phyloP scores from a whole-genome alignment of 2,113 vertebrate genomes.

The Clarias magur region DNA sequence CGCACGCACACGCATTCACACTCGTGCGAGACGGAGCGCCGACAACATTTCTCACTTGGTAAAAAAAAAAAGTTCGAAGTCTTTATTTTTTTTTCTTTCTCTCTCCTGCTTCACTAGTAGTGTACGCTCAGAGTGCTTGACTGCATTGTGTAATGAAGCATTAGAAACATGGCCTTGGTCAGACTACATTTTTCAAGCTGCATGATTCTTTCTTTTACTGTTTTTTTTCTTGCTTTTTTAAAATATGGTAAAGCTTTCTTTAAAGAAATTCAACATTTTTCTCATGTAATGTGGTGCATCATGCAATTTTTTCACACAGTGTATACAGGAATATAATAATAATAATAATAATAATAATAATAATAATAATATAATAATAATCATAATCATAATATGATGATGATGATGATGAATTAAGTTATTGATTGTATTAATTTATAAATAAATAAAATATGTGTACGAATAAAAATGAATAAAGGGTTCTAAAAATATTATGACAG shows the following conservation, averaged over 20 bases:
- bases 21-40: slow-evolving; percentile 7
- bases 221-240: not conserved
- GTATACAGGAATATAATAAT: not conserved
- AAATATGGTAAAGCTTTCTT: not conserved
- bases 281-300: not conserved
- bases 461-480: not conserved
- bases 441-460: not conserved
- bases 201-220: not conserved
- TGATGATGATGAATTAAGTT: not conserved
- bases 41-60: slow-evolving; percentile 50
- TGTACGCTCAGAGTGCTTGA: not conserved
- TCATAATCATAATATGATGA: not conserved
- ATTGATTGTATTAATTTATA: not conserved
- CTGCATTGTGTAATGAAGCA: slow-evolving; percentile 13
- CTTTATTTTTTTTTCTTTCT: not conserved
- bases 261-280: not conserved
- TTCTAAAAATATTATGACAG: no score
- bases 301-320: not conserved
- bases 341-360: not conserved
- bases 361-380: not conserved
- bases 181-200: slow-evolving; percentile 15
- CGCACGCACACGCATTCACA: slow-evolving; percentile 45
- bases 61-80: slow-evolving; percentile 65
- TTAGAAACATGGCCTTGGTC: slow-evolving; percentile 9
- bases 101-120: not conserved